Base-by-base conservation (phyloP, 53 echinoderm and acorn worm genomes). In the Echinometra lucunter region DNA sequence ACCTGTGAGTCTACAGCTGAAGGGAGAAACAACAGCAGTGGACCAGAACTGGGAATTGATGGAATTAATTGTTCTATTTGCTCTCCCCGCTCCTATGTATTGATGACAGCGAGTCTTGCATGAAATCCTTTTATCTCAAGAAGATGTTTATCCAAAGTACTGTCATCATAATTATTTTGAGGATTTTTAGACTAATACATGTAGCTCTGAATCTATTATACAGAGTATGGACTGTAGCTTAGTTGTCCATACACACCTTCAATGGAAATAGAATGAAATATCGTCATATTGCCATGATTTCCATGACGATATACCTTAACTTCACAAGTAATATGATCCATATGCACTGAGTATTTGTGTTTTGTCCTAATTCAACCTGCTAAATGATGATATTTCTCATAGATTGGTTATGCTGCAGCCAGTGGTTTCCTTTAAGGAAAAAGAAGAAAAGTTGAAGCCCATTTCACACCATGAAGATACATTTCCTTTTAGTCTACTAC, bases 51-150 rank as follows among this genome's bases (percentile, higher is more conserved):
- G 16, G 15, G 47, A 57, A 19, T 37, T 40, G 80, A 35, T 57
- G 27, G 37, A 28, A 34, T 27, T 60, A 57, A 93, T 93, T 75
- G 93, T 93, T 93, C 78, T 25, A 27, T 27, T 18, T 80, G 30
- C 32, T 34, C 82, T 55, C 93, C 27, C 13, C 13, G 55, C 80
- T 34, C 10, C 34, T 13, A n/a, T 27, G 6, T 45, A 93, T 93
- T 81, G 93, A 78, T 12, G 93, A 37, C 27, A 82, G 6, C 37
- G 57, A 7, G 17, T 58, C 58, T 93, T 80, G 93, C 93, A 57
- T 93, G 93, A 93, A 75, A 93, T 75, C 93, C 38, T 35, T 80
- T 93, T 93, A 93, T 80, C 34, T 93, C 58, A 25, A 93, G 69
- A 44, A 40, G 63, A 18, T 63, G 12, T 37, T 37, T 30, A 35